These are phyloP conservation scores for Hirtodrosophila confusa DNA, from an alignment of 2,888 invertebrate genomes.

Conservation along the genomic window DNA sequence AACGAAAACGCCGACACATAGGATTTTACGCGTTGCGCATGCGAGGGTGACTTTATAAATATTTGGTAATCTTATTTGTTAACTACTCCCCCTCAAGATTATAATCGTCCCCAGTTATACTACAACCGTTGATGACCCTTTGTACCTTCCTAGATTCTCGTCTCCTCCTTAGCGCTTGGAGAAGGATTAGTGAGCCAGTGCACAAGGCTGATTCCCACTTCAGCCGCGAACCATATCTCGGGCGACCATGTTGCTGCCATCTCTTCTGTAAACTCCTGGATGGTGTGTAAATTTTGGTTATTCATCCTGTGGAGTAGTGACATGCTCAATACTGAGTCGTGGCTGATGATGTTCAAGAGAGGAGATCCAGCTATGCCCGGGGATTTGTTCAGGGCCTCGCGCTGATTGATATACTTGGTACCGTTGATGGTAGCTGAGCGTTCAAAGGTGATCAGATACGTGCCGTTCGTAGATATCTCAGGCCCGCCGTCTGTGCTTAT, in stretches of 20 bases:
- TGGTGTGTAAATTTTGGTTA: background rate
- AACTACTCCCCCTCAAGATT: too few species aligned
- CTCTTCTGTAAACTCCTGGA: background rate
- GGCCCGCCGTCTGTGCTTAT: conserved; percentile 13
- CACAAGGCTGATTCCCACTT: too few species aligned
- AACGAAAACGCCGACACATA: background rate
- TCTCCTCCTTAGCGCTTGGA: too few species aligned
- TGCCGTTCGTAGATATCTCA: conserved; percentile 1
- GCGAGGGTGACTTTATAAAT: conserved; percentile 69
- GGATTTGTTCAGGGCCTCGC: background rate
- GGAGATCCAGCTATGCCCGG: conserved; percentile 15
- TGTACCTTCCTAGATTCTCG: too few species aligned
- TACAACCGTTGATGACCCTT: too few species aligned
- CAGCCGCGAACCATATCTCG: too few species aligned
- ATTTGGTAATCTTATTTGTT: too few species aligned
- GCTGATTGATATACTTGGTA: conserved; percentile 8
- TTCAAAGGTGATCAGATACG: conserved; percentile 11
- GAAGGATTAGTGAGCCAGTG: too few species aligned
- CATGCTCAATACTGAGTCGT: background rate
- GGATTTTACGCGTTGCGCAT: background rate
- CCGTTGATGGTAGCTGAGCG: background rate
- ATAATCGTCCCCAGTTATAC: too few species aligned
- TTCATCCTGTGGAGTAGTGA: background rate
- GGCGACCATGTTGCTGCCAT: too few species aligned
- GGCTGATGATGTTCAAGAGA: conserved; percentile 17